Conservation (phyloP, 2,113 vertebrate genomes). For the Spheniscus mendiculus region DNA sequence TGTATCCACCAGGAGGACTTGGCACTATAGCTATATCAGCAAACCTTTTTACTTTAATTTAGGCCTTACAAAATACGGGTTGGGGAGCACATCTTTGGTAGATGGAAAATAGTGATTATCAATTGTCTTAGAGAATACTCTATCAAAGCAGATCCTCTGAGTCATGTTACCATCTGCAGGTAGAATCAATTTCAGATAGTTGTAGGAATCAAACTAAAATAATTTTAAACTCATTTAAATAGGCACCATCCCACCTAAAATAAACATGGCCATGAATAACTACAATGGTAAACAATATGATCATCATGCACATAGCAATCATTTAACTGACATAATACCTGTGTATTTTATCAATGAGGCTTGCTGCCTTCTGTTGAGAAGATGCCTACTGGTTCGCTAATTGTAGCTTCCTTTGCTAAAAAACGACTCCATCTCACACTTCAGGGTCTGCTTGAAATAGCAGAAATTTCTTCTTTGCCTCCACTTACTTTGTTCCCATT, state of each 20-base stretch:
- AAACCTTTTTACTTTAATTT: neutral
- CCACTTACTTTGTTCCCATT: neutral
- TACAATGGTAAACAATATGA: neutral
- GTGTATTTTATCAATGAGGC: neutral
- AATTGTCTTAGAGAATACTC: neutral
- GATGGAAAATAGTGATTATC: neutral
- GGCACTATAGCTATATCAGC: neutral
- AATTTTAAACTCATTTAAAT: neutral
- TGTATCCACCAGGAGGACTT: neutral
- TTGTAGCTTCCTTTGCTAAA: neutral
- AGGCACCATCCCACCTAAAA: neutral
- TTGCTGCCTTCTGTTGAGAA: neutral
- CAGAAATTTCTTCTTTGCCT: neutral
- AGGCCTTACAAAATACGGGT: neutral
- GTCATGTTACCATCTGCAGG: neutral
- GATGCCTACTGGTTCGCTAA: neutral
- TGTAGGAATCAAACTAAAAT: neutral
- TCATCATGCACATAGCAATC: neutral
- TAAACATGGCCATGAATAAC: neutral
- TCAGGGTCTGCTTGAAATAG: neutral
- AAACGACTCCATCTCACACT: neutral
- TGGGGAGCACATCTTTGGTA: neutral
- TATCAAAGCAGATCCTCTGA: neutral
- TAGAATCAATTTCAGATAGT: neutral
- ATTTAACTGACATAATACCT: neutral